Percentiles rank a stretch among this genome's conserved stretches.
phyloP scores from a whole-genome alignment of 1,140 invertebrate species.

The Anadara kagoshimensis region DNA sequence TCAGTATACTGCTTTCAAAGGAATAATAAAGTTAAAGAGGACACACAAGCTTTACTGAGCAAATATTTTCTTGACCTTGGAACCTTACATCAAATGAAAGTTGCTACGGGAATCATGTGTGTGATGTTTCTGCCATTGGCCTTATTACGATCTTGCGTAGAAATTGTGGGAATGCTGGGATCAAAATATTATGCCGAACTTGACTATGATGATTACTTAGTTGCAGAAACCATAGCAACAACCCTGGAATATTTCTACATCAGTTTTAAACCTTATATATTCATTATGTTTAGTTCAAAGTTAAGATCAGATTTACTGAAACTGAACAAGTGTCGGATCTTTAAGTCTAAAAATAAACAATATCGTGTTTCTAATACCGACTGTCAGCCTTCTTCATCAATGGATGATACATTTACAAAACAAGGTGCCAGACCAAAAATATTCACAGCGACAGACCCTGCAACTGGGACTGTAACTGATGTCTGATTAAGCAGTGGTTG shows the following conservation, averaged over 20 bases:
- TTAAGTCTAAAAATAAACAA: no score
- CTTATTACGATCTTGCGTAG: not conserved
- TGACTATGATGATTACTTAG: not conserved
- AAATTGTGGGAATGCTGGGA: not conserved
- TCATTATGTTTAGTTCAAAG: constrained; percentile 42
- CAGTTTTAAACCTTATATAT: constrained; percentile 53
- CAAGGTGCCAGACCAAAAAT: no score
- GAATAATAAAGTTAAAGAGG: constrained; percentile 1
- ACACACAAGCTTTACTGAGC: constrained; percentile 44
- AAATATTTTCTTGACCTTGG: constrained; percentile 65
- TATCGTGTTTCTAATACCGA: no score
- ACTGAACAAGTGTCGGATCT: not conserved
- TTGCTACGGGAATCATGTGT: constrained; percentile 44
- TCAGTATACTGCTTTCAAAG: constrained; percentile 13
- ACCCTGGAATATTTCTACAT: constrained; percentile 49
- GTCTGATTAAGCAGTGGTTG: no score
- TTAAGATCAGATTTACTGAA: constrained; percentile 44
- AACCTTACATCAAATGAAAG: constrained; percentile 52
- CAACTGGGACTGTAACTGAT: no score
- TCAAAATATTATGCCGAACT: not conserved
- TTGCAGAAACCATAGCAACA: no score
- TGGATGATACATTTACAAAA: no score
- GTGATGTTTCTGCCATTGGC: constrained; percentile 29
- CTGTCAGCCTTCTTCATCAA: no score
- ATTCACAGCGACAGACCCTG: no score